Base-by-base conservation (phyloP, 2,797 vertebrate species). In the Pachyuromys duprasi region DNA sequence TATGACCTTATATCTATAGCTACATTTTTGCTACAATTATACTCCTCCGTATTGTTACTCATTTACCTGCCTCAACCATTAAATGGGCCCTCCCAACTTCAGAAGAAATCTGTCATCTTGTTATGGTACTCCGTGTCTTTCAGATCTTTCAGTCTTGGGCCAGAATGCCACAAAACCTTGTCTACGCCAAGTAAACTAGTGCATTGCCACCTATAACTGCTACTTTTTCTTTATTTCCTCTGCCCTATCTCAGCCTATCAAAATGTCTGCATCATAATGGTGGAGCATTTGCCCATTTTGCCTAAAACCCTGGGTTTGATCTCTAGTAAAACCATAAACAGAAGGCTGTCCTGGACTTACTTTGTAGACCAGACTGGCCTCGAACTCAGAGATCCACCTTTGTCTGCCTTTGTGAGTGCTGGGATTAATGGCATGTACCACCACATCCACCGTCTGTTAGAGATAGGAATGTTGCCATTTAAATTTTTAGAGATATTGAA, bases 1-100 rank as follows among this genome's bases (percentile, higher is more conserved):
- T 70, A 86, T 88, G 18, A 67, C 22, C 31, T 67, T 84, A 6
- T 53, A 49, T 95, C 78, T 84, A 72, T 91, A 96, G 83, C 75
- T 62, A 42, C n/a, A 33, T 79, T 45, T 78, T 57, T 74, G 45
- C 74, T 31, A 67, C 36, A 45, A 26, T 33, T 91, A 39, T 76
- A 82, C 49, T 31, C 15, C 15, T 79, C 49, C 49, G 53, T 93
- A 67, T 88, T 82, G 22, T 69, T 81, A 57, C 33, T 89, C 53
- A 86, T 26, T 36, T 28, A 33, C 36, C 33, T 93, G 60, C 33
- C 72, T 39, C 67, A 78, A 57, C 14, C 57, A 26, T 84, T 82
- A 93, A 82, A 45, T 63, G 36, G 18, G n/a, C 96, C 53, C 67
- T 76, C 14, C 70, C 6, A 93, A 65, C 22, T 89, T 93, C 18